A percentile compares a stretch with the other conserved stretches of the same genome.
Evolutionary conservation across 2,888 invertebrate species (phyloP).

Genomic region (Drosophila suboccidentalis): DNA sequence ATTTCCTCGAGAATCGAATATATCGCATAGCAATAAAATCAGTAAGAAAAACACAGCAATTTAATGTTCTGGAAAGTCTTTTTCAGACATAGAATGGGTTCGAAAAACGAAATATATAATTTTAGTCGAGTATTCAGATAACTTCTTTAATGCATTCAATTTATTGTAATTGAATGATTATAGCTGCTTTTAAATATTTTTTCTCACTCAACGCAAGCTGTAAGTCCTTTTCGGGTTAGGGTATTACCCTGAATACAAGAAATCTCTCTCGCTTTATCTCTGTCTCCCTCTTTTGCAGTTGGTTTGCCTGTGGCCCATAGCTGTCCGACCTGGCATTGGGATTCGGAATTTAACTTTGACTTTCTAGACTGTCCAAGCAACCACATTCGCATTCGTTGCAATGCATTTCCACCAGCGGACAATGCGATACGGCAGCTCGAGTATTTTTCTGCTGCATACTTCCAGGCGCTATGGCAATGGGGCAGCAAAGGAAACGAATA

Average conservation of each 20-base stretch:
- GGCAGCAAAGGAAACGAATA: background rate
- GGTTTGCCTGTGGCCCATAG: background rate
- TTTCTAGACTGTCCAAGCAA: conserved; percentile 6
- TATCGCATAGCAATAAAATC: conserved; percentile 6
- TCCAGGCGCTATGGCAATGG: conserved; percentile 16
- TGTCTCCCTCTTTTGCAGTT: conserved; percentile 1
- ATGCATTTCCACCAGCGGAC: conserved; percentile 1
- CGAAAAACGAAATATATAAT: background rate
- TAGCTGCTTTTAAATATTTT: background rate
- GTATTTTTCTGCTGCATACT: conserved; percentile 35
- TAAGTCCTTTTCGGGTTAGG: background rate
- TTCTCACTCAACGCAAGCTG: background rate
- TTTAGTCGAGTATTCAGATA: background rate
- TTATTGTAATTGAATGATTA: background rate
- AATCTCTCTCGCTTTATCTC: background rate
- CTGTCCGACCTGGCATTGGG: conserved; percentile 5
- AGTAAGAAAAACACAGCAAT: conserved; percentile 4
- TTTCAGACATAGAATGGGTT: background rate
- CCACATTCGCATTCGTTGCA: conserved; percentile 24
- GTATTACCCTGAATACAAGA: background rate
- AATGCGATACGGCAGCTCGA: conserved; percentile 10
- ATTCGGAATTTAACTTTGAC: conserved; percentile 19
- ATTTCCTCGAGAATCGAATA: conserved; percentile 19
- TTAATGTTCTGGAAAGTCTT: background rate
- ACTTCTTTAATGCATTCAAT: background rate